Evolutionary conservation across 2,888 invertebrate species (phyloP).

Genomic region (Dusona sp.): DNA sequence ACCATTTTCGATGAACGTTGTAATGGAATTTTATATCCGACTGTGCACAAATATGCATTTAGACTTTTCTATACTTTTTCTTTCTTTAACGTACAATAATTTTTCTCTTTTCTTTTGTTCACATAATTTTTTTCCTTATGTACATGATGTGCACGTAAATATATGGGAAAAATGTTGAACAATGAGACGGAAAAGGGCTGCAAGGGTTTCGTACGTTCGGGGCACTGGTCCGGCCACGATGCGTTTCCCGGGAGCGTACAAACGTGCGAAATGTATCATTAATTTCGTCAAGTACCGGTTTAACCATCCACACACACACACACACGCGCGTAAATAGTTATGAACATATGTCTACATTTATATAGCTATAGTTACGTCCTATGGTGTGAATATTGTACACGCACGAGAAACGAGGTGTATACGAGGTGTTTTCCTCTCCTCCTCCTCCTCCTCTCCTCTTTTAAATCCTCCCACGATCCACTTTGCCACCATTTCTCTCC

Average conservation of each 20-base stretch:
- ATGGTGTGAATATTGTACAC: conserved; percentile 39
- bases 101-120: background rate
- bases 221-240: conserved; percentile 41
- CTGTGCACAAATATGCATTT: background rate
- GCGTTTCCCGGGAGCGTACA: conserved; percentile 55
- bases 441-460: conserved; percentile 1
- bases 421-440: conserved; percentile 51
- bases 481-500: conserved; percentile 52
- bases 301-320: conserved; percentile 27
- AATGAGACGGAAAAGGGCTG: conserved; percentile 67
- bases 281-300: conserved; percentile 62
- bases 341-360: conserved; percentile 13
- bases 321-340: conserved; percentile 15
- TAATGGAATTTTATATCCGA: background rate
- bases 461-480: conserved; percentile 59
- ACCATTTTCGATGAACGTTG: conserved; percentile 18
- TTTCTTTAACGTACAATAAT: background rate
- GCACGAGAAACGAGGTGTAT: conserved; percentile 62
- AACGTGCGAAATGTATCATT: conserved; percentile 66
- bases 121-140: background rate
- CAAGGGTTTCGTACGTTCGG: conserved; percentile 57
- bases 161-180: conserved; percentile 43
- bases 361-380: conserved; percentile 12
- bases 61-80: background rate
- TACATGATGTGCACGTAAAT: background rate